These are phyloP conservation scores for Antennarius maculatus DNA, from an alignment of 2,797 vertebrate species.

Conservation along the genomic window DNA sequence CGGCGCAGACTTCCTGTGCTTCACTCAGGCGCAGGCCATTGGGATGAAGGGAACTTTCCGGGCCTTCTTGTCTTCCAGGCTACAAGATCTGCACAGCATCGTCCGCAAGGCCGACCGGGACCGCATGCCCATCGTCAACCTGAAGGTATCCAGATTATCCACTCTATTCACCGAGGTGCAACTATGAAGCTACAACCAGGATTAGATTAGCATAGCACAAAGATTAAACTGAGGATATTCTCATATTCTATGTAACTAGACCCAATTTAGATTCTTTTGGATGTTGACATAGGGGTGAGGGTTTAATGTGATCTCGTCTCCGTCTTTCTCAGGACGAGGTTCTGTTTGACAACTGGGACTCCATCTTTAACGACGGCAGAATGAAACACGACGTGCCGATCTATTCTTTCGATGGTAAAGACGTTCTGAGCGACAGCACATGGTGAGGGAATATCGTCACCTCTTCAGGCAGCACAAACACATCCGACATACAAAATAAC, in stretches of 20 bases:
- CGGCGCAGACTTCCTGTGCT: constrained; percentile 90
- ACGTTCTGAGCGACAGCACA: constrained; percentile 83
- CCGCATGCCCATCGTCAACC: constrained; percentile 86
- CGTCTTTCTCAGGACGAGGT: constrained; percentile 84
- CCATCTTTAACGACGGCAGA: constrained; percentile 84
- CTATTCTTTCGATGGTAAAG: constrained; percentile 90
- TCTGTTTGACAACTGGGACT: constrained; percentile 90
- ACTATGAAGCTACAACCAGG: no score
- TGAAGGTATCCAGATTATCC: constrained; percentile 72
- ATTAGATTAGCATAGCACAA: no score
- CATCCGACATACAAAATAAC: background rate
- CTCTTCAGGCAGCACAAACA: background rate
- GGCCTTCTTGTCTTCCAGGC: constrained; percentile 90
- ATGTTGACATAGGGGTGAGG: no score
- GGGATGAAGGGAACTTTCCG: constrained; percentile 92
- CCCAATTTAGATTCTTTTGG: no score
- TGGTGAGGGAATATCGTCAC: constrained; percentile 81
- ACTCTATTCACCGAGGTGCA: no score
- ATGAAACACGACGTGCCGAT: constrained; percentile 79
- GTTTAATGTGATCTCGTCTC: no score
- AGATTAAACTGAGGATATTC: no score
- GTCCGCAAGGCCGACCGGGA: constrained; percentile 86
- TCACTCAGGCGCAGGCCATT: constrained; percentile 89
- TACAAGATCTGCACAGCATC: constrained; percentile 93
- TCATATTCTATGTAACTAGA: no score